Conservation (phyloP, 2,113 vertebrate species). For the Antennarius striatus region DNA sequence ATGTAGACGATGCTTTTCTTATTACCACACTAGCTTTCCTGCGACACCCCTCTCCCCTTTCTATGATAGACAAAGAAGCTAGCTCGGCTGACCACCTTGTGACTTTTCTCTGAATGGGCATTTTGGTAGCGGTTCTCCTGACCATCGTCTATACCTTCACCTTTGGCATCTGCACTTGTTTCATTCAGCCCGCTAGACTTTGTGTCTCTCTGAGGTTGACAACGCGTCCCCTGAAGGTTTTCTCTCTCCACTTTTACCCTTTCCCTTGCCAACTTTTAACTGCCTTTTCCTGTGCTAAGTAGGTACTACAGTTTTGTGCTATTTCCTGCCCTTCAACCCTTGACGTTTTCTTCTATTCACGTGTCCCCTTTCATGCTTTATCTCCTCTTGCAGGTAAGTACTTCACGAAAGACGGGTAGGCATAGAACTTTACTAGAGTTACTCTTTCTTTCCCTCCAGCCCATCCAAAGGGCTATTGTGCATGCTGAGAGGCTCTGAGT, state of each 20-base stretch:
- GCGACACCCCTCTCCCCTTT: neutral
- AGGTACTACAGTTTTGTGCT: conserved; percentile 54
- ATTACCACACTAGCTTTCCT: conserved; percentile 15
- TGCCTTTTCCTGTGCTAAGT: conserved; percentile 50
- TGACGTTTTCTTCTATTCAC: conserved; percentile 50
- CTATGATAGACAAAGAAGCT: neutral
- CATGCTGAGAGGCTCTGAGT: conserved; percentile 68
- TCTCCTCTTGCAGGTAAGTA: conserved; percentile 57
- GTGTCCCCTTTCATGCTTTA: conserved; percentile 44
- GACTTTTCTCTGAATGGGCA: neutral
- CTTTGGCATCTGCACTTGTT: conserved; percentile 4
- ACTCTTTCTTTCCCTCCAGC: conserved; percentile 52
- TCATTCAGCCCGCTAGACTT: conserved; percentile 9
- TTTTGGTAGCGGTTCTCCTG: neutral
- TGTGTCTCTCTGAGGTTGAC: conserved; percentile 21
- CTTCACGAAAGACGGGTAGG: conserved; percentile 58
- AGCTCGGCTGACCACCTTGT: neutral
- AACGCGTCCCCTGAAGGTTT: conserved; percentile 7
- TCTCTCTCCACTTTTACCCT: conserved; percentile 1
- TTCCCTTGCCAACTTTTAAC: neutral
- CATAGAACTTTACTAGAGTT: conserved; percentile 56
- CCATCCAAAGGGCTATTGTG: conserved; percentile 67
- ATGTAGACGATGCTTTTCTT: neutral
- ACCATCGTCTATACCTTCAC: conserved; percentile 7
- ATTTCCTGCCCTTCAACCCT: conserved; percentile 51